phyloP scores from a whole-genome alignment of 2,113 vertebrate genomes.

The Halcyon malimbica region DNA sequence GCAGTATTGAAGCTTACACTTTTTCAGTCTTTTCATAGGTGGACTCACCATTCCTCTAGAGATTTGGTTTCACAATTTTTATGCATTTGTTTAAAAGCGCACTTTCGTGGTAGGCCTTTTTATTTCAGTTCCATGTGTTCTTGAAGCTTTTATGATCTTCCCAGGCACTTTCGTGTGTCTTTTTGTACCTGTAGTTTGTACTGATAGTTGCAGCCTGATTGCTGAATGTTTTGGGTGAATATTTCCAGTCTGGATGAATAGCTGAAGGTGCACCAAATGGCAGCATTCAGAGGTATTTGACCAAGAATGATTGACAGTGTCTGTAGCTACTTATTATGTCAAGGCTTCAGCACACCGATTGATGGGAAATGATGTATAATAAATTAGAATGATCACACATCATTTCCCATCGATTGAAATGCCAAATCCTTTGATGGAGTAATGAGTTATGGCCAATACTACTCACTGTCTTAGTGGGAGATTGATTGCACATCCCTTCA shows the following conservation, averaged over 20 bases:
- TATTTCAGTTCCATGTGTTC: background rate
- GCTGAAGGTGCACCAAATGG: conserved; percentile 73
- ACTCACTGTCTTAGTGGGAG: conserved; percentile 84
- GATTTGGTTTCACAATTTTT: background rate
- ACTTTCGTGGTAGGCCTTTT: background rate
- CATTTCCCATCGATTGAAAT: conserved; percentile 90
- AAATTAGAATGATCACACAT: conserved; percentile 91
- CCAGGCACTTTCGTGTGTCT: background rate
- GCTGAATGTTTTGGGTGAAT: conserved; percentile 43
- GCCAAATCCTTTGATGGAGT: conserved; percentile 86
- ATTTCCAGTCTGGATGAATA: conserved; percentile 69
- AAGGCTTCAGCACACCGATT: conserved; percentile 83
- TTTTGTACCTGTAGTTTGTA: conserved; percentile 29
- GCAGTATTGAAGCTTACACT: background rate
- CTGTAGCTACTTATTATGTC: conserved; percentile 87
- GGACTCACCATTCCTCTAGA: background rate
- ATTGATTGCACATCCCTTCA: conserved; percentile 83
- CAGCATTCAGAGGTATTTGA: conserved; percentile 73
- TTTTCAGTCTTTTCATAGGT: background rate
- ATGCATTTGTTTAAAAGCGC: background rate
- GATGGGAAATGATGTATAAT: conserved; percentile 89
- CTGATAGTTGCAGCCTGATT: background rate
- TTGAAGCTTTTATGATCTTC: background rate
- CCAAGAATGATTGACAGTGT: conserved; percentile 85
- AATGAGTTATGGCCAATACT: conserved; percentile 87